Base-by-base conservation (phyloP, 1,140 invertebrate genomes). In the Holcopasites calliopsidis region DNA sequence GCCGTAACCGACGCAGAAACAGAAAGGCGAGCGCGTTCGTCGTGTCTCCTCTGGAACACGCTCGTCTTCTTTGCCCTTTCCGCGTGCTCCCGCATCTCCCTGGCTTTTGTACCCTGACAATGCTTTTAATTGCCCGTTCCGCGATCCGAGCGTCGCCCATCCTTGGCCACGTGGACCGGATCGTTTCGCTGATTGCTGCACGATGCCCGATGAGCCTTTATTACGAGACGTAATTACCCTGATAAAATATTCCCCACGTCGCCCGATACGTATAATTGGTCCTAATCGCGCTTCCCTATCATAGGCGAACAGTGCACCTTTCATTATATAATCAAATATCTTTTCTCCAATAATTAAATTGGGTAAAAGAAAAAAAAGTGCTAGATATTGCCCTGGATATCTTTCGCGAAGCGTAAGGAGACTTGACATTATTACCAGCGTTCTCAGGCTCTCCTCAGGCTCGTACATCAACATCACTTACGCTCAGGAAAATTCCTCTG, bases 391-490 rank as follows among this genome's bases (percentile, higher is more conserved):
- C 23, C 52, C 44, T 70, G 31, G 65, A 26, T 73, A 58, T 40
- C 33, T 69, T 69, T 69, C 62, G n/a, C 21, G 8, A 5, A 26
- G n/a, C 33, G 42, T 72, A 78, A 79, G 71, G 28, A 38, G 61
- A 74, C 26, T 64, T 69, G 80, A 76, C 66, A 61, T 77, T 72
- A 50, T 54, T 73, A 54, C 80, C 76, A 68, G 44, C 68, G 65
- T 71, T 82, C 49, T 54, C 26, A 49, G 31, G 31, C 11, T 6
- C 35, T n/a, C 16, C 10, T 71, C 52, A 35, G 33, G 42, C 44
- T 77, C 82, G 74, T 83, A 77, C 55, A 77, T 83, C 82, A 80
- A 80, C n/a, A 71, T 83, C 78, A 78, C 74, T 80, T 84, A 78
- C 55, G 65, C 62, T 78, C 74, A 78, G 50, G 60, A 68, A 75